These are phyloP conservation scores for Rhinophrynus dorsalis DNA, from an alignment of 2,797 vertebrate species.

Conservation along the genomic window DNA sequence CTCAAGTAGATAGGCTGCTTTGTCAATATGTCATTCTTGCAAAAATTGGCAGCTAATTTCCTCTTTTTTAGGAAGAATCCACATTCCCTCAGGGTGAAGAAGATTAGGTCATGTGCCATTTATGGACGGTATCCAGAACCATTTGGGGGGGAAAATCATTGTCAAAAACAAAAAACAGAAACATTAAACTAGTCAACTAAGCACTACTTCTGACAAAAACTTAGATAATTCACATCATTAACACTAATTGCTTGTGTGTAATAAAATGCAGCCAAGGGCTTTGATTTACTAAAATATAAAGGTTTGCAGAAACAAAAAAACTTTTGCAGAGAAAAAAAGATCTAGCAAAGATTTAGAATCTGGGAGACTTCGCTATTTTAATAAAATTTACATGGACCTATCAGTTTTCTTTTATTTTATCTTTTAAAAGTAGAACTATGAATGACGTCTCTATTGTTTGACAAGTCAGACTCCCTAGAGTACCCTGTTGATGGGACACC, in stretches of 20 bases:
- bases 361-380: too few relatives aligned
- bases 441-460: too few relatives aligned
- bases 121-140: conserved; percentile 1
- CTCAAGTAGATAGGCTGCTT: conserved; percentile 14
- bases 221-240: conserved; percentile 21
- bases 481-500: too few relatives aligned
- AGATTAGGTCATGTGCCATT: not conserved
- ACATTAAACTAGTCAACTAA: conserved; percentile 20
- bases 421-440: too few relatives aligned
- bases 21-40: conserved; percentile 37
- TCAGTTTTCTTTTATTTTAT: too few relatives aligned
- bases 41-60: conserved; percentile 47
- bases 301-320: not conserved
- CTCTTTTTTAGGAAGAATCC: not conserved
- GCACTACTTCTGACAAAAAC: conserved; percentile 12
- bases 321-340: not conserved
- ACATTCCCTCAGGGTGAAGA: not conserved
- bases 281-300: not conserved
- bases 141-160: conserved; percentile 7
- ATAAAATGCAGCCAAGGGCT: conserved; percentile 1
- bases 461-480: too few relatives aligned
- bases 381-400: too few relatives aligned
- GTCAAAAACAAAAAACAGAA: conserved; percentile 8
- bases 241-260: conserved; percentile 13
- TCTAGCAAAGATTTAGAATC: too few relatives aligned